Conservation (phyloP, 2,797 vertebrate species). For the Malurus leucopterus region DNA sequence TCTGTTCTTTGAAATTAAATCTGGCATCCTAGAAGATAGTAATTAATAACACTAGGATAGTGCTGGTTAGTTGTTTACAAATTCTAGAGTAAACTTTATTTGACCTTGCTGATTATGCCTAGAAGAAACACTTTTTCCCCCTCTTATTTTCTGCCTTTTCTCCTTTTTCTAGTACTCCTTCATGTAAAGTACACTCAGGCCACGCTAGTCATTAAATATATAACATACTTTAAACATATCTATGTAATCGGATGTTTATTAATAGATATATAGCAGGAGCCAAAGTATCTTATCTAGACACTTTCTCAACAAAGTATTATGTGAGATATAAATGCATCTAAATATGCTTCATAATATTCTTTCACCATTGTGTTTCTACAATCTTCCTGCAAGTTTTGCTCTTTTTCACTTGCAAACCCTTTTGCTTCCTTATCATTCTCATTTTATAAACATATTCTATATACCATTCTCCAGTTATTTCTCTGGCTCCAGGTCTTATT, state of each 20-base stretch:
- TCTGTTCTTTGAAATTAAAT: slow-evolving; percentile 28
- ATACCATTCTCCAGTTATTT: neutral
- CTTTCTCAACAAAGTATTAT: neutral
- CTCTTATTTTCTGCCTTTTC: rapidly evolving
- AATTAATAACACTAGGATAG: slow-evolving; percentile 1
- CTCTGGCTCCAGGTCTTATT: neutral
- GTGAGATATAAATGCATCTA: neutral
- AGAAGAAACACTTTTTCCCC: neutral
- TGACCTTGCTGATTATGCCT: neutral
- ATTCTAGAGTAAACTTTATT: slow-evolving; percentile 15
- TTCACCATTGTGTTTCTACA: neutral
- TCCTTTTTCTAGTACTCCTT: neutral
- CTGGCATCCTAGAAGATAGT: neutral
- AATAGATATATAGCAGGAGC: neutral
- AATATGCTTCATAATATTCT: neutral
- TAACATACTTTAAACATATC: neutral
- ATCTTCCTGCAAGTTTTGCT: neutral
- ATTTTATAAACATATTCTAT: neutral
- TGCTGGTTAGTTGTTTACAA: slow-evolving; percentile 10
- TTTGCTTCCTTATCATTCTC: neutral
- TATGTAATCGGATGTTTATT: neutral
- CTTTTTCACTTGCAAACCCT: neutral
- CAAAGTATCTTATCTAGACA: neutral
- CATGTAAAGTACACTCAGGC: neutral
- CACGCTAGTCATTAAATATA: neutral